These are phyloP conservation scores for Eleginops maclovinus DNA, from an alignment of 2,113 vertebrate genomes.

Conservation along the genomic window DNA sequence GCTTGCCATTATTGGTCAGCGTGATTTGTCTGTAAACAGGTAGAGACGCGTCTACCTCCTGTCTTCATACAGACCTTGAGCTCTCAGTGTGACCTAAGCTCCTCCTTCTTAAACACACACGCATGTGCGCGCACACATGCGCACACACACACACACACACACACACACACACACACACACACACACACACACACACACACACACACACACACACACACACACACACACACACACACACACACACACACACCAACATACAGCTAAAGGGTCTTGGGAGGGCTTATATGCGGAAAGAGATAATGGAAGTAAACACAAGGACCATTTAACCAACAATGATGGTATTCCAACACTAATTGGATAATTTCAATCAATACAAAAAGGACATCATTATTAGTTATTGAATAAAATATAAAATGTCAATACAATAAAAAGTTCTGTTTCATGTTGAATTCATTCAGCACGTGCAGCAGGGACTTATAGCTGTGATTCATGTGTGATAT, in stretches of 20 bases:
- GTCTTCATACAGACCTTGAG: not conserved
- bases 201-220: not conserved
- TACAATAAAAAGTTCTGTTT: not conserved
- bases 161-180: not conserved
- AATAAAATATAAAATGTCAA: no score
- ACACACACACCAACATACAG: not conserved
- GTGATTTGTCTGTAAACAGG: not conserved
- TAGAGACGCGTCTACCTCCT: not conserved
- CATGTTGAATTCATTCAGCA: not conserved
- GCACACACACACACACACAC: not conserved
- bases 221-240: not conserved
- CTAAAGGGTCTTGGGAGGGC: not conserved
- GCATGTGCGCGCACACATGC: not conserved
- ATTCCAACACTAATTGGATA: no score
- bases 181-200: not conserved
- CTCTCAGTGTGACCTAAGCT: not conserved
- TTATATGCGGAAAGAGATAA: not conserved
- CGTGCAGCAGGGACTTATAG: no score
- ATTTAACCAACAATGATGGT: not conserved
- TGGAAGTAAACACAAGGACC: not conserved
- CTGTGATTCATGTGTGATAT: not conserved
- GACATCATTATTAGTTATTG: no score
- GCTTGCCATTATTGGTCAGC: not conserved
- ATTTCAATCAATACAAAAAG: no score
- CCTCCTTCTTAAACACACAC: not conserved